Evolutionary conservation across 2,113 vertebrate genomes (phyloP), one percentile per base, ranked within the genome.

Genomic region (Apaloderma vittatum): DNA sequence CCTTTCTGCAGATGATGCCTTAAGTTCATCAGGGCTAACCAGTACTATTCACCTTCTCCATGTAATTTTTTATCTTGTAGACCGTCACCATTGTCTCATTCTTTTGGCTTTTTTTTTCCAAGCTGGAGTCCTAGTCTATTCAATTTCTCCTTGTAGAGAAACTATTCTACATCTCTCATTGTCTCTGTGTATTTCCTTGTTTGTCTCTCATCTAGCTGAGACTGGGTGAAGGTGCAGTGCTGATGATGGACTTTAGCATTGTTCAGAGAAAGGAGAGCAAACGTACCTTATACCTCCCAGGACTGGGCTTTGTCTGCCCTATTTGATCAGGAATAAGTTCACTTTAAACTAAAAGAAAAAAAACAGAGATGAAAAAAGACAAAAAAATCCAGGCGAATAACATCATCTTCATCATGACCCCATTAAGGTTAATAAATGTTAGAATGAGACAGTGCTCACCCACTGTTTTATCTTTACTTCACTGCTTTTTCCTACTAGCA

Each of bases 401-500:
- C 68, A 94, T 71, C 5, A 81, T 95, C 82, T 80, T 97, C 66
- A 95, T 94, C 80, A 94, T 62, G 55, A 93, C 62, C 61, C 43
- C 85, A 84, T 96, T 96, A 83, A 88, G 84, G 19, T 97, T 90
- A 97, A 96, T 97, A 78, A 93, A 98, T 91, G 88, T 89, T 92
- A 95, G 96, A 97, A 77, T 88, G 94, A 97, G 73, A 79, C 72
- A 57, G 75, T 93, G 57, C 58, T 97, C 85, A 84, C 68, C 86
- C 91, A 76, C 57, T 89, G 72, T 92, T 97, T 96, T 92, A 90
- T 93, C 86, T 93, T 94, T 90, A 94, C 87, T 94, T 90, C 94
- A 90, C 87, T 94, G 55, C 94, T 88, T 84, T 87, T 93, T 94
- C 70, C 72, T 96, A 61, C 72, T 83, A 93, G 91, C 66, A 93